Conservation (phyloP, 1,140 invertebrate species). For the Pinna nobilis region DNA sequence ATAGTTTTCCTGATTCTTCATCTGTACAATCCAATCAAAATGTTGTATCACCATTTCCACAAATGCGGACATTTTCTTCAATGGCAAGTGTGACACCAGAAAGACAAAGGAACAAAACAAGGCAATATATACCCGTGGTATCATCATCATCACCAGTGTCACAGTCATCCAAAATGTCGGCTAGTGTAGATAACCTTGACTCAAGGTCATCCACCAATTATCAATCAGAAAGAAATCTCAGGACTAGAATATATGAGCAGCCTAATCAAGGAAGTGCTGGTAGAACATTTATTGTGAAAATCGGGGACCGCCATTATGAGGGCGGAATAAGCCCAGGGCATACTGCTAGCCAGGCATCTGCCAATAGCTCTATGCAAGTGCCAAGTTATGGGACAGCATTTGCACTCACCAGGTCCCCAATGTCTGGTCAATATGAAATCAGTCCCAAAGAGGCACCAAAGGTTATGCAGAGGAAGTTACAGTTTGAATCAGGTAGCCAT, state of each 20-base stretch:
- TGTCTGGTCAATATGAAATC: constrained; percentile 59
- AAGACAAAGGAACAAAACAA: constrained; percentile 13
- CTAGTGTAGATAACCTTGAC: constrained; percentile 62
- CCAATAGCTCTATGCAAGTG: neutral
- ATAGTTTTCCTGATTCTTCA: constrained; percentile 54
- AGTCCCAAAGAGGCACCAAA: constrained; percentile 43
- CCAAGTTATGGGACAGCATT: constrained; percentile 62
- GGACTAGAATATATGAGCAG: constrained; percentile 44
- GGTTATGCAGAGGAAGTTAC: constrained; percentile 64
- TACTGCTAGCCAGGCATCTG: constrained; percentile 12
- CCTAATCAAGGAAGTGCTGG: constrained; percentile 36
- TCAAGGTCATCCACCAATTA: constrained; percentile 36
- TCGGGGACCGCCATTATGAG: constrained; percentile 40
- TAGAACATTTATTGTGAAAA: constrained; percentile 57
- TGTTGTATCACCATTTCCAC: no score
- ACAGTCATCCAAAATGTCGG: constrained; percentile 44
- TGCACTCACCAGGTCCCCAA: constrained; percentile 61
- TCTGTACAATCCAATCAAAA: constrained; percentile 10
- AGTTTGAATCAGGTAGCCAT: constrained; percentile 61
- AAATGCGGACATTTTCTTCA: constrained; percentile 29
- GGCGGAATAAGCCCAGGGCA: constrained; percentile 32
- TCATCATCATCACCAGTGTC: constrained; percentile 30
- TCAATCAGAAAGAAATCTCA: constrained; percentile 43
- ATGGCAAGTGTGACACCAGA: constrained; percentile 10
- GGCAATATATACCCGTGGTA: constrained; percentile 62